Percentiles rank a stretch among this genome's conserved stretches.
Evolutionary conservation across 2,113 vertebrate species (phyloP).

Genomic region (Crotalus helleri): DNA sequence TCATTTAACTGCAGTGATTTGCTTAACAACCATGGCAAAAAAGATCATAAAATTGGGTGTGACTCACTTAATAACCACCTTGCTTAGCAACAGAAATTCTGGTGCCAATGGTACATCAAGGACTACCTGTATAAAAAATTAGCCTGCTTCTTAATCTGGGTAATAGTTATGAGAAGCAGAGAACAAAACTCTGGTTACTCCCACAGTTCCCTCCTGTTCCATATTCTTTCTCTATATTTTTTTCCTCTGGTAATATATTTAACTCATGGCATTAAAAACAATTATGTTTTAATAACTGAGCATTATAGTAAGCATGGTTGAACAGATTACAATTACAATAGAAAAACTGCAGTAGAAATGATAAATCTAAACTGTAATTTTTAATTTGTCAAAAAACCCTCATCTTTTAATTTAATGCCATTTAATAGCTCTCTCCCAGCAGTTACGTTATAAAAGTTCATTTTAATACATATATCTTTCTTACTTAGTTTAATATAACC

Average conservation of each 20-base stretch:
- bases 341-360: not conserved
- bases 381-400: not conserved
- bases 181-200: not conserved
- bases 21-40: not conserved
- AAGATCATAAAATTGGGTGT: not conserved
- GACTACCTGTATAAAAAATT: not conserved
- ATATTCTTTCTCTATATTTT: not conserved
- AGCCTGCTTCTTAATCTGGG: not conserved
- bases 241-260: not conserved
- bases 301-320: not conserved
- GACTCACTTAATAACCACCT: too few species aligned
- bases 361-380: slow-evolving; percentile 3
- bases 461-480: not conserved
- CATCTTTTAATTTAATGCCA: not conserved
- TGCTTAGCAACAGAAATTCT: not conserved
- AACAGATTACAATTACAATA: not conserved
- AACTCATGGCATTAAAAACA: slow-evolving; percentile 1
- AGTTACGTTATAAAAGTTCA: slow-evolving; percentile 7
- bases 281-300: not conserved
- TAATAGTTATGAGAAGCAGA: not conserved
- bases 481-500: not conserved
- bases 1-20: not conserved
- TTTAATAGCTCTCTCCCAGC: not conserved
- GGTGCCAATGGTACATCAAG: not conserved
- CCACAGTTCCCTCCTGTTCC: not conserved